Evolutionary conservation across 2,113 vertebrate species (phyloP).

Genomic region (Phalacrocorax aristotelis): DNA sequence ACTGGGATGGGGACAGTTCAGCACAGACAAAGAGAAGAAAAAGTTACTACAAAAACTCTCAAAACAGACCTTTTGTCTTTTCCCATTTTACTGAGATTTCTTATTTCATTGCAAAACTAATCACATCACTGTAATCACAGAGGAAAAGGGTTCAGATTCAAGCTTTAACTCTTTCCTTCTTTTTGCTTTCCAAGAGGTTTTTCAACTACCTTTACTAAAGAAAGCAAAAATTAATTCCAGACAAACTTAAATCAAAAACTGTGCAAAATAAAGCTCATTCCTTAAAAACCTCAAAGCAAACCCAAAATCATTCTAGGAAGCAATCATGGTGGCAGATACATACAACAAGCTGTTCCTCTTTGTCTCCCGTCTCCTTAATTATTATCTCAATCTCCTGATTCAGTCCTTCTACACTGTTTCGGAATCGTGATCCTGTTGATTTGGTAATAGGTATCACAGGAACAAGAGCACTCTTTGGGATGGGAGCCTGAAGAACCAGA

Average conservation of each 20-base stretch:
- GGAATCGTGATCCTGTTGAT: constrained; percentile 91
- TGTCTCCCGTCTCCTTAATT: constrained; percentile 93
- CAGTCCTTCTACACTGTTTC: constrained; percentile 96
- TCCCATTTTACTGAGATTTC: neutral
- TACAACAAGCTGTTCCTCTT: constrained; percentile 93
- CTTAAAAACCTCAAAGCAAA: neutral
- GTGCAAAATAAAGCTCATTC: neutral
- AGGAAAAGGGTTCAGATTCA: neutral
- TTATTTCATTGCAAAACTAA: neutral
- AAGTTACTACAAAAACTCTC: neutral
- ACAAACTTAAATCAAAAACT: neutral
- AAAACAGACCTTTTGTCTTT: neutral
- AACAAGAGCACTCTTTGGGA: constrained; percentile 92
- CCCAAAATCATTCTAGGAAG: neutral
- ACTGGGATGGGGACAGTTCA: neutral
- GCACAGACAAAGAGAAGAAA: neutral
- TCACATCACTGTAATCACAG: neutral
- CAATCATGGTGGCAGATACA: constrained; percentile 63
- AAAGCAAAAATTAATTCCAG: neutral
- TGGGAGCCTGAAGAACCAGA: constrained; percentile 79
- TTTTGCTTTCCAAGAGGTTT: neutral
- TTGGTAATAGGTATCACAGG: constrained; percentile 93
- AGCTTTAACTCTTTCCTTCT: neutral
- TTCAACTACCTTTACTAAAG: neutral
- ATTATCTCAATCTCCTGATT: constrained; percentile 99